Evolutionary conservation across 1,140 invertebrate genomes (phyloP).

Genomic region (Drosophila pandora): DNA sequence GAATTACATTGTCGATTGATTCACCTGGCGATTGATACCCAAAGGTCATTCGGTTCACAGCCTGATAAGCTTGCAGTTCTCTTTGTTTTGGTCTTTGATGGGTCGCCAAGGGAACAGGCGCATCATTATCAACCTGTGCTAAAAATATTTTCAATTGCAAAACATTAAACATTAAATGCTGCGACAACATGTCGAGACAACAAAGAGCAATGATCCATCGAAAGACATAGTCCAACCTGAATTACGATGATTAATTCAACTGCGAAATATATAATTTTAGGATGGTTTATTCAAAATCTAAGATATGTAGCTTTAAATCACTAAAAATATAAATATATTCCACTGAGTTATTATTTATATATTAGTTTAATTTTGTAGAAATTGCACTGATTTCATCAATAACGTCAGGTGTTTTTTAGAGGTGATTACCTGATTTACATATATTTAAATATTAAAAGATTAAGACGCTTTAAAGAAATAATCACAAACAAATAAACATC

Average conservation of each 20-base stretch:
- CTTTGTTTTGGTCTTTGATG: slow-evolving; percentile 17
- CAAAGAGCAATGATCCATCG: slow-evolving; percentile 30
- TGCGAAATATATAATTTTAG: background rate
- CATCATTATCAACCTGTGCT: slow-evolving; percentile 40
- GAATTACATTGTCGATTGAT: background rate
- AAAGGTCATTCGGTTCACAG: background rate
- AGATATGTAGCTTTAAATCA: background rate
- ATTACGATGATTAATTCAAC: background rate
- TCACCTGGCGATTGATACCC: slow-evolving; percentile 1
- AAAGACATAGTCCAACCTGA: slow-evolving; percentile 2
- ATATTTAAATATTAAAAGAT: background rate
- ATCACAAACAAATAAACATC: background rate
- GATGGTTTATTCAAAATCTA: background rate
- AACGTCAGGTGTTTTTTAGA: background rate
- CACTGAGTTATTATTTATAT: no score
- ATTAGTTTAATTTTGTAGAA: background rate
- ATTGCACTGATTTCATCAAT: background rate
- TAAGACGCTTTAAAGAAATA: background rate
- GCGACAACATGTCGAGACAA: slow-evolving; percentile 19
- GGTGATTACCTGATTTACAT: background rate
- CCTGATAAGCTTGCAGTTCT: slow-evolving; percentile 26
- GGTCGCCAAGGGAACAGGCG: slow-evolving; percentile 8
- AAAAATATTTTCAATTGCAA: slow-evolving; percentile 43
- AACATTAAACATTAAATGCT: slow-evolving; percentile 33
- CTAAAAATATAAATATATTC: no score